Evolutionary conservation across 2,888 invertebrate genomes (phyloP), one percentile per base, ranked within the genome.

Genomic region (Nomada lathburiana): DNA sequence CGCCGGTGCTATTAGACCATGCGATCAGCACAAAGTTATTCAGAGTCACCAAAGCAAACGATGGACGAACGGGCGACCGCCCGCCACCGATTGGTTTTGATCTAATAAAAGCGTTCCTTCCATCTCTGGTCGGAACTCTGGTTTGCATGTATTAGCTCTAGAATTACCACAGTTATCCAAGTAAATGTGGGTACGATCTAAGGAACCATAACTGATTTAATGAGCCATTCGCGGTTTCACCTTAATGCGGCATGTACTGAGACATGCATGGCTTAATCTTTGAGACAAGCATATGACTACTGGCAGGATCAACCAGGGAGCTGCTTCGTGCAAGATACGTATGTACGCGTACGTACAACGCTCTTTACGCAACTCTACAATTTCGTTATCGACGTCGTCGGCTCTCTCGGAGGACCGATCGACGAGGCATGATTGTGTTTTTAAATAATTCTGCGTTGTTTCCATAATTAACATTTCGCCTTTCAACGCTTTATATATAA

Each of bases 191-290:
- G 94, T 95, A 95, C 94, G 94, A 94, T 94, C 94, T 93, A 94
- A 94, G 93, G 94, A 95, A 95, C 94, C 94, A 94, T 94, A 95
- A 95, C 95, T 95, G 95, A 95, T 95, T 94, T 95, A 95, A 95
- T 95, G 95, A 95, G 95, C 95, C 95, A 94, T 95, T 95, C 94
- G 91, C 95, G 94, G 95, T 95, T 94, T 95, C 94, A 94, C 95
- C 94, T 94, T 94, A 94, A 93, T 93, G 91, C 91, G 94, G 95
- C 94, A 94, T 95, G 95, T 94, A 95, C 95, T 95, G 94, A 95
- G 94, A 95, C 95, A 95, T 95, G 95, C 95, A 95, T 95, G 95
- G 95, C 95, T 95, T 95, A 95, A 95, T 95, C 95, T 95, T 95
- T 95, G 95, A 96, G 95, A 95, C 95, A 95, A 96, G 95, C 95